Conservation (phyloP, 1,140 invertebrate genomes). For the Prorops nasuta region DNA sequence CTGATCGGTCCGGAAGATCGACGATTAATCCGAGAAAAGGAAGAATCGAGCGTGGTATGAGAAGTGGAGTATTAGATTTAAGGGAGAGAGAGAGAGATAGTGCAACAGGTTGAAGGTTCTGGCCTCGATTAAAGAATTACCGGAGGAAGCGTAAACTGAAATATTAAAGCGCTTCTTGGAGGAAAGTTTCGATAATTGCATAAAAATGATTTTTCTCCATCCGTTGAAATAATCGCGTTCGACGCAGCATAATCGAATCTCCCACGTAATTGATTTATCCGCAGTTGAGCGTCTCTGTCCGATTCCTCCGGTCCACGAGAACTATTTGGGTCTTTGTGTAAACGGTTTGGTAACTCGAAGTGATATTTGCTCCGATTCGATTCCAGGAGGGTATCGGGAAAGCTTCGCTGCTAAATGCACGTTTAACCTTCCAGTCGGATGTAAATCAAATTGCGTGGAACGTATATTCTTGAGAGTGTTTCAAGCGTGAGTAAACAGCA, state of each 20-base stretch:
- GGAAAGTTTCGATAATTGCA: no score
- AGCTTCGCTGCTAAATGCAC: conserved; percentile 1
- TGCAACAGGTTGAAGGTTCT: conserved; percentile 57
- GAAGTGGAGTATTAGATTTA: no score
- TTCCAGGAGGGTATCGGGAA: conserved; percentile 11
- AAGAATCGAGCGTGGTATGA: conserved; percentile 16
- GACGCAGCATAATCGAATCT: background rate
- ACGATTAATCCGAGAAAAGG: no score
- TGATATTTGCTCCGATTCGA: conserved; percentile 14
- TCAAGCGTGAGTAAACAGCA: no score
- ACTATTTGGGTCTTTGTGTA: conserved; percentile 9
- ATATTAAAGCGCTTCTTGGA: no score
- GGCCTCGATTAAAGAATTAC: no score
- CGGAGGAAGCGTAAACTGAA: no score
- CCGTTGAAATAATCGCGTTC: no score
- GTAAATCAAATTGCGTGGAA: background rate
- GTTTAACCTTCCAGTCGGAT: background rate
- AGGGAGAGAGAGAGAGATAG: conserved; percentile 39
- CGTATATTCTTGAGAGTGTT: background rate
- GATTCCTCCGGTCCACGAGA: conserved; percentile 6
- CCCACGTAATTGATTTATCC: background rate
- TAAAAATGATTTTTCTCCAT: no score
- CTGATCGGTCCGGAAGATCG: no score
- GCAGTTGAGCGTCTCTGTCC: background rate
- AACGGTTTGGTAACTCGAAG: conserved; percentile 3